phyloP scores from a whole-genome alignment of 2,113 vertebrate genomes.

The Callipepla californica region DNA sequence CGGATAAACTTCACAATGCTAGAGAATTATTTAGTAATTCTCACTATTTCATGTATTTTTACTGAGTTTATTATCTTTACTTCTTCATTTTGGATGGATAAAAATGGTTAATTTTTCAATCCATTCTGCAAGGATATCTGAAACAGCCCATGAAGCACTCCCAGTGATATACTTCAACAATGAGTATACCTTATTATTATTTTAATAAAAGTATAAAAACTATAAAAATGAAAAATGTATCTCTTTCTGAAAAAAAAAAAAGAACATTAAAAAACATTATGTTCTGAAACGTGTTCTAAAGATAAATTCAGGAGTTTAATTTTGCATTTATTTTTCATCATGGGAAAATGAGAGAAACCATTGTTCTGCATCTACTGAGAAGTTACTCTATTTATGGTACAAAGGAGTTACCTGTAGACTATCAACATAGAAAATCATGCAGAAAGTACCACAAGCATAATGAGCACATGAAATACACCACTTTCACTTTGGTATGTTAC shows the following conservation, averaged over 20 bases:
- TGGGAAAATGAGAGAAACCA: background rate
- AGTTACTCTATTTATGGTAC: background rate
- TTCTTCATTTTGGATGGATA: background rate
- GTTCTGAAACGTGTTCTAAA: background rate
- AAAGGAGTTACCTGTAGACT: background rate
- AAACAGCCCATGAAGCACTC: background rate
- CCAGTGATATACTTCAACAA: background rate
- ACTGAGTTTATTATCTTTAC: background rate
- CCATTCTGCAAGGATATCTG: background rate
- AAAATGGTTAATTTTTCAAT: background rate
- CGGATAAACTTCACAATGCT: background rate
- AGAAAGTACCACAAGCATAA: background rate
- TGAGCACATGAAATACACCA: background rate
- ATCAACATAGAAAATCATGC: background rate
- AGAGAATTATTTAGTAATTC: background rate
- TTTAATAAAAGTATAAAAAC: background rate
- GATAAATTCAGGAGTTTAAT: background rate
- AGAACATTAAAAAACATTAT: background rate
- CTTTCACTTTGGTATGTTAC: background rate
- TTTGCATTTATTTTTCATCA: background rate
- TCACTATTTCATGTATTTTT: background rate
- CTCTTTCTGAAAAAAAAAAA: background rate
- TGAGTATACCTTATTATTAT: background rate
- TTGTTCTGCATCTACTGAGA: background rate
- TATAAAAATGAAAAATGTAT: background rate